These are phyloP conservation scores for Choristoneura rosaceana DNA, from an alignment of 2,888 invertebrate genomes.

Conservation along the genomic window DNA sequence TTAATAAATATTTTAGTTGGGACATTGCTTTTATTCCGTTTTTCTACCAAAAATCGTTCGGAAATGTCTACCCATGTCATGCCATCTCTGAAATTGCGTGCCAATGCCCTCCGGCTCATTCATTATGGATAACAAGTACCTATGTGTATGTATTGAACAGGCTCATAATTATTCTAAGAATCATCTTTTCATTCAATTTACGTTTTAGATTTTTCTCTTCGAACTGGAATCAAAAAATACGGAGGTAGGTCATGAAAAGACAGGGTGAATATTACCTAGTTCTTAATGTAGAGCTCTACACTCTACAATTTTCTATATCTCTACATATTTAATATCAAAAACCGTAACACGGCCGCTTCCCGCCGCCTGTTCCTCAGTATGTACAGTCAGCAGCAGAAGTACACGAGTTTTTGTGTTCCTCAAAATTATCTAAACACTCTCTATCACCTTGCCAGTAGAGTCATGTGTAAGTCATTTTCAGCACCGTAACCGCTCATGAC, in stretches of 20 bases:
- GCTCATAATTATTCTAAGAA: neutral
- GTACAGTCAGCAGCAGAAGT: too few species aligned
- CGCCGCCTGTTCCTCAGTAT: too few species aligned
- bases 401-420: too few species aligned
- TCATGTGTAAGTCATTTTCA: too few species aligned
- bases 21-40: slow-evolving; percentile 44
- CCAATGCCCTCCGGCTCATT: slow-evolving; percentile 51
- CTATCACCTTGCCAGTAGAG: too few species aligned
- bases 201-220: neutral
- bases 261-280: neutral
- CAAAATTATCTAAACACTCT: too few species aligned
- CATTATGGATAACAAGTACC: slow-evolving; percentile 50
- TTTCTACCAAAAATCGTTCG: slow-evolving; percentile 53
- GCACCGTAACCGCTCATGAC: too few species aligned
- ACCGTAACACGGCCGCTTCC: too few species aligned
- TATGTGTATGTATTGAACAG: slow-evolving; percentile 2
- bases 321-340: too few species aligned
- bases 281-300: too few species aligned
- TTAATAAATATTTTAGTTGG: slow-evolving; percentile 30
- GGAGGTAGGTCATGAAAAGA: neutral
- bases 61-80: slow-evolving; percentile 65
- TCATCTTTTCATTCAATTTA: neutral
- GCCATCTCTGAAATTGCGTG: slow-evolving; percentile 52
- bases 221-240: neutral
- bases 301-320: too few species aligned